Evolutionary conservation across 2,888 invertebrate species (phyloP), one percentile per base, ranked within the genome.

Genomic region (Autographa pulchrina): DNA sequence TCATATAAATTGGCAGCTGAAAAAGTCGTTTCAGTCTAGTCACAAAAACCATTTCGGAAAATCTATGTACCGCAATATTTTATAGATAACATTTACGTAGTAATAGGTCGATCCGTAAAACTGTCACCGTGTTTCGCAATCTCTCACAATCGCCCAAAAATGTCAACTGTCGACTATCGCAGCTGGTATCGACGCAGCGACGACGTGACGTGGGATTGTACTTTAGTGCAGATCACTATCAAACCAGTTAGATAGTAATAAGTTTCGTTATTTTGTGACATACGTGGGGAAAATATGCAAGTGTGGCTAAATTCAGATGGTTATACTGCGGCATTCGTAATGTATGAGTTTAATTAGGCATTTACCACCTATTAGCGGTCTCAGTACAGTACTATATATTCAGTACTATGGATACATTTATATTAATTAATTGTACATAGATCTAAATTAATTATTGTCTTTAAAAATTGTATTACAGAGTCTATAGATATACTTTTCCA

Each of bases 71-170:
- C 6, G n/a, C 16, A 48, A 48, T 48, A 48, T 48, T 48, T 48
- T n/a, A n/a, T 48, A 48, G 1, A 6, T 6, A 48, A 48, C 48
- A 48, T 48, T 48, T 48, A n/a, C 48, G 4, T 38, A 11, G 11
- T 35, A 35, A 38, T 16, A 48, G 48, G 48, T 48, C 43, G 16
- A 16, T 48, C 8, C n/a, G 48, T 48, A 48, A 48, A 48, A 48
- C 48, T 48, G 48, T 48, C 48, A 48, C 48, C n/a, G 48, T 48
- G 48, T 48, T 48, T 48, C n/a, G 48, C 48, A 48, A 48, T 48
- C 48, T 48, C 48, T 48, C 48, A 48, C 48, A n/a, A 48, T 48
- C 48, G 48, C 48, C 48, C 48, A 48, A 48, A 48, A 48, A 48
- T 48, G 48, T 48, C 48, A 48, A 48, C n/a, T 48, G 48, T 48